A percentile compares a stretch with the other conserved stretches of the same genome.
Conservation (phyloP, 1,140 invertebrate genomes). For the Teleopsis dalmanni region DNA sequence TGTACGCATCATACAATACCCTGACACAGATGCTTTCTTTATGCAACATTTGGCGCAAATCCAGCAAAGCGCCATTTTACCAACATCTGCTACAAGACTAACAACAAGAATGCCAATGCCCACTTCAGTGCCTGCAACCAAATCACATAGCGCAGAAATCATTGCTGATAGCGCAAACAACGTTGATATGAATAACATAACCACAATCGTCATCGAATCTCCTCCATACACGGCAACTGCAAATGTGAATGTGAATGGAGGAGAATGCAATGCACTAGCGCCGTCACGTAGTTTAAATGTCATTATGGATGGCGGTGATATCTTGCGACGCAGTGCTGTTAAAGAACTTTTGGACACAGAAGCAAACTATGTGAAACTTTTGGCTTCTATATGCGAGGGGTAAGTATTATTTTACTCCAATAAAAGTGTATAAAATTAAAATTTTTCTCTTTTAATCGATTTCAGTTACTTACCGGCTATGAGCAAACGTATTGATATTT, state of each 20-base stretch:
- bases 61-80: background rate
- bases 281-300: slow-evolving; percentile 15
- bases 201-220: slow-evolving; percentile 37
- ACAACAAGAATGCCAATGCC: background rate
- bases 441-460: background rate
- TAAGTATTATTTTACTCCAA: slow-evolving; percentile 16
- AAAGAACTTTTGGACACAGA: slow-evolving; percentile 41
- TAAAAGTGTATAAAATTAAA: background rate
- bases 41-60: slow-evolving; percentile 15
- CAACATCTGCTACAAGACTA: background rate
- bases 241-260: background rate
- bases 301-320: slow-evolving; percentile 17
- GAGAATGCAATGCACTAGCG: slow-evolving; percentile 1
- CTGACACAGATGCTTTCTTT: slow-evolving; percentile 29
- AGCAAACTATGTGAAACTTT: slow-evolving; percentile 40
- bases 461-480: slow-evolving; percentile 38
- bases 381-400: slow-evolving; percentile 39
- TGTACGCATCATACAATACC: slow-evolving; percentile 34
- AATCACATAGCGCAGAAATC: background rate
- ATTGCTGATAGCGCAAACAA: slow-evolving; percentile 18
- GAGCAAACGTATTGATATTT: slow-evolving; percentile 42
- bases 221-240: slow-evolving; percentile 14
- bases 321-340: slow-evolving; percentile 31
- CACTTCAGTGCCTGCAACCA: background rate
- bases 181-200: slow-evolving; percentile 34